Conservation (phyloP, 2,113 vertebrate species). For the Elephas maximus region DNA sequence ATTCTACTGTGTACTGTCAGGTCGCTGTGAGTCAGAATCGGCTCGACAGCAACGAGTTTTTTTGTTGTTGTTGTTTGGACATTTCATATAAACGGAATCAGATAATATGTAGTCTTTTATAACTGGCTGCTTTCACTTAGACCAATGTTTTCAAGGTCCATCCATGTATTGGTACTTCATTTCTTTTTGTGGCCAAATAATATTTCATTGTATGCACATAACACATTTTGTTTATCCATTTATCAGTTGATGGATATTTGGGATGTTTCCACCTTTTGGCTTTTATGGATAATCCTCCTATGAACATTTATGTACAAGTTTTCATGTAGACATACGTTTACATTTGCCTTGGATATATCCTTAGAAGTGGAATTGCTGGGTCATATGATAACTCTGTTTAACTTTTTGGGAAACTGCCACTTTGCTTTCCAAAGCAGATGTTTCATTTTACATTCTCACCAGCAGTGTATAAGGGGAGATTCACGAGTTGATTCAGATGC, state of each 20-base stretch:
- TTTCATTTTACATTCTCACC: neutral
- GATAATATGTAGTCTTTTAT: neutral
- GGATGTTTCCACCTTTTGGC: neutral
- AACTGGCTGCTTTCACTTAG: conserved; percentile 41
- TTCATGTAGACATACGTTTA: neutral
- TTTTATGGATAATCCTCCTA: neutral
- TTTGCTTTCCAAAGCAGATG: neutral
- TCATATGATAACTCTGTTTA: conserved; percentile 9
- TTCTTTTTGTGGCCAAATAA: conserved; percentile 33
- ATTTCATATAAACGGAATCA: neutral
- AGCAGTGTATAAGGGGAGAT: neutral
- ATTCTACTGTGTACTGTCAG: no score
- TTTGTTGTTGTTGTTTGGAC: neutral
- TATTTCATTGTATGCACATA: neutral
- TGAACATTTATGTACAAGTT: neutral
- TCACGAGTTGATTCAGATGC: neutral
- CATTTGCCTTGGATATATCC: neutral
- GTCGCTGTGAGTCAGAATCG: no score
- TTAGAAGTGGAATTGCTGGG: neutral
- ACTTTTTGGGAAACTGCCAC: neutral
- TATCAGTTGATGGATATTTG: neutral
- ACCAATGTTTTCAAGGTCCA: neutral
- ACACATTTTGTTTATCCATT: neutral
- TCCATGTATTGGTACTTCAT: neutral
- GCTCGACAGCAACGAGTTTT: no score